phyloP scores from a whole-genome alignment of 2,888 invertebrate genomes.

The Polia nebulosa region DNA sequence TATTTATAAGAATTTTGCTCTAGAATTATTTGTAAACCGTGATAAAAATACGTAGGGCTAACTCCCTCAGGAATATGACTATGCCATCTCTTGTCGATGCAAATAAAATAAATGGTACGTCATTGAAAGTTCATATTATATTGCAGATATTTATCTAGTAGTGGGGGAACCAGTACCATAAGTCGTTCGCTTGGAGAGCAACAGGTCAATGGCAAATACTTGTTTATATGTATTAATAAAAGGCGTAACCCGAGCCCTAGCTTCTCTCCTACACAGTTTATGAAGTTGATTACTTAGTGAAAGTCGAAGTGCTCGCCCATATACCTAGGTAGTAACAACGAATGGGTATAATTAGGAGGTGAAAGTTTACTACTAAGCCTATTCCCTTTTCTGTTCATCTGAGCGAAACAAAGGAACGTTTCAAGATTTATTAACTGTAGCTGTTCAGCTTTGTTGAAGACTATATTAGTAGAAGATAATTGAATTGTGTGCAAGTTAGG shows the following conservation, averaged over 20 bases:
- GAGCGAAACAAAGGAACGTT: slow-evolving; percentile 43
- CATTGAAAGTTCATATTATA: slow-evolving; percentile 1
- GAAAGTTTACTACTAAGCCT: slow-evolving; percentile 53
- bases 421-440: slow-evolving; percentile 23
- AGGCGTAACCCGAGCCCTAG: slow-evolving; percentile 44
- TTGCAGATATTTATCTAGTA: slow-evolving; percentile 14
- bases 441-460: slow-evolving; percentile 6
- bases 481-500: not conserved
- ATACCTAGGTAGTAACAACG: slow-evolving; percentile 42
- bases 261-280: slow-evolving; percentile 58
- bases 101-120: not conserved
- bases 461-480: slow-evolving; percentile 4
- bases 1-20: not conserved
- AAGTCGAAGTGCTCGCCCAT: slow-evolving; percentile 51
- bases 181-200: slow-evolving; percentile 35
- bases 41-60: no score
- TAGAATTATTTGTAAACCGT: not conserved
- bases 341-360: slow-evolving; percentile 62
- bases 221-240: slow-evolving; percentile 52
- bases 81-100: slow-evolving; percentile 1
- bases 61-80: not conserved
- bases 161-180: slow-evolving; percentile 47
- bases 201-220: slow-evolving; percentile 57
- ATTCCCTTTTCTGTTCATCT: slow-evolving; percentile 50
- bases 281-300: slow-evolving; percentile 62